Conservation (phyloP, 2,113 vertebrate genomes). For the Saguinus imperator region DNA sequence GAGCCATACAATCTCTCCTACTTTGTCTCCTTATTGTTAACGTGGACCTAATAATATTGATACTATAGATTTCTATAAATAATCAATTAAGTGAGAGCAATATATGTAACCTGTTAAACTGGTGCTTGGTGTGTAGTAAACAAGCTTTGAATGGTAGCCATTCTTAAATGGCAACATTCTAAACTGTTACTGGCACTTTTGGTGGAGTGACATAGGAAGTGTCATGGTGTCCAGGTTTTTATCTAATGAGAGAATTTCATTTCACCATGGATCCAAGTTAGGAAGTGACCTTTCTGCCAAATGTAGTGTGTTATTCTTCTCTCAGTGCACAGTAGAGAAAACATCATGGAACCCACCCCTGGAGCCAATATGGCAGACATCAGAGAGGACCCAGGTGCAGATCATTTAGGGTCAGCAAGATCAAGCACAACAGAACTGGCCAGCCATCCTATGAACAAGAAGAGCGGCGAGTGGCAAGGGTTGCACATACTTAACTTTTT, state of each 20-base stretch:
- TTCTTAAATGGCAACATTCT: background rate
- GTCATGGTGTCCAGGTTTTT: background rate
- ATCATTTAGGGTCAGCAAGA: background rate
- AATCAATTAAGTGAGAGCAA: background rate
- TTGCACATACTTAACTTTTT: background rate
- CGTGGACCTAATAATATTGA: background rate
- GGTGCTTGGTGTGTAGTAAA: background rate
- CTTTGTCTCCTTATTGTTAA: conserved; percentile 14
- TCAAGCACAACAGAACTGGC: background rate
- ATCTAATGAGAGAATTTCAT: background rate
- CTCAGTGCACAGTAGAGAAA: background rate
- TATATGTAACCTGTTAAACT: background rate
- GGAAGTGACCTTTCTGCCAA: background rate
- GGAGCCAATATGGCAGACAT: background rate
- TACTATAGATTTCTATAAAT: background rate
- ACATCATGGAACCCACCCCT: no score
- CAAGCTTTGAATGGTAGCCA: background rate
- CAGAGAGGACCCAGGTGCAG: background rate
- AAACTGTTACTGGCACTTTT: background rate
- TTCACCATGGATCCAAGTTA: background rate
- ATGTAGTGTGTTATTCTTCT: background rate
- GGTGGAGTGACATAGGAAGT: background rate
- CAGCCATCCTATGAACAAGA: background rate
- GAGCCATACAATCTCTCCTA: background rate
- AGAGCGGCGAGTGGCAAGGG: background rate